Conservation (phyloP, 2,113 vertebrate species). For the Barnardius zonarius region DNA sequence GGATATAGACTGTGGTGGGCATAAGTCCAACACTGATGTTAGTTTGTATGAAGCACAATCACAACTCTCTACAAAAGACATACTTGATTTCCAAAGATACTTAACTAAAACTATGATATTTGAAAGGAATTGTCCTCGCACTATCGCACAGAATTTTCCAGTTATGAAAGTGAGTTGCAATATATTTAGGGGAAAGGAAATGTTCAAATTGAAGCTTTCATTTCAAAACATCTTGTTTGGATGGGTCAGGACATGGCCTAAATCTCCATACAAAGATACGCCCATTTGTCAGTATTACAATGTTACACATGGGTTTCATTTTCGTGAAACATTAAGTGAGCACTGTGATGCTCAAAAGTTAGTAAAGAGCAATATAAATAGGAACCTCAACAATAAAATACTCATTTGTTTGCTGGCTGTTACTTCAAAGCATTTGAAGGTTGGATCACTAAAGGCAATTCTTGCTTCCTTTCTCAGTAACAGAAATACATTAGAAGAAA, state of each 20-base stretch:
- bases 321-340: background rate
- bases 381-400: background rate
- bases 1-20: background rate
- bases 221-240: background rate
- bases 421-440: conserved; percentile 13
- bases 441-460: background rate
- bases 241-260: background rate
- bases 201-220: background rate
- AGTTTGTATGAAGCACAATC: background rate
- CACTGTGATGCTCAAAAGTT: background rate
- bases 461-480: background rate
- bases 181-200: background rate
- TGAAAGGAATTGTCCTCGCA: background rate
- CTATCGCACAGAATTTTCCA: background rate
- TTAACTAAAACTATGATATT: background rate
- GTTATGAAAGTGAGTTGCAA: background rate
- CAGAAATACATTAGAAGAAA: background rate
- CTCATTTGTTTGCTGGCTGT: background rate
- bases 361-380: background rate
- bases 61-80: background rate
- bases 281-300: background rate
- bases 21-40: background rate
- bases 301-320: background rate
- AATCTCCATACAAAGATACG: background rate
- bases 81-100: background rate